A percentile compares a stretch with the other conserved stretches of the same genome.
Evolutionary conservation across 2,113 vertebrate species (phyloP).

Genomic region (Malaclemys terrapin): DNA sequence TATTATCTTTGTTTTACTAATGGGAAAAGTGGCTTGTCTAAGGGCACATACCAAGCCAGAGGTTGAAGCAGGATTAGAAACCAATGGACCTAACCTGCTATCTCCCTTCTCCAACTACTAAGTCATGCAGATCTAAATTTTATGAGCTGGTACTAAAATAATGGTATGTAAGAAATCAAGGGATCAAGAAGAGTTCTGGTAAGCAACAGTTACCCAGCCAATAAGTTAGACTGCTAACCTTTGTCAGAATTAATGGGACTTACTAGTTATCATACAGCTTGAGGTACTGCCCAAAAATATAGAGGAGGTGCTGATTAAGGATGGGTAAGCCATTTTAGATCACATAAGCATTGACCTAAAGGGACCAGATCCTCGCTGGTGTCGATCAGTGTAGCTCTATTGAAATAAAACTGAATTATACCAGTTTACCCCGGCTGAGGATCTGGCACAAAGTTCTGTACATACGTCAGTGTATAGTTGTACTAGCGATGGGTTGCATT

Average conservation of each 20-base stretch:
- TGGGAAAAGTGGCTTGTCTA: background rate
- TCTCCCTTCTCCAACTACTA: background rate
- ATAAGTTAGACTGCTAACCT: background rate
- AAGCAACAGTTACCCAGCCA: background rate
- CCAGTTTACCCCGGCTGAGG: background rate
- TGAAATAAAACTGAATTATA: background rate
- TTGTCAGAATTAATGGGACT: background rate
- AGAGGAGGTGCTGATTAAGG: background rate
- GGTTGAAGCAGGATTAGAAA: background rate
- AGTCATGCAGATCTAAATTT: background rate
- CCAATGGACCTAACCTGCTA: background rate
- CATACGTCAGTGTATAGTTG: background rate
- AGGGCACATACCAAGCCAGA: background rate
- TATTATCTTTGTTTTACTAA: background rate
- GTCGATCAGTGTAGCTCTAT: background rate
- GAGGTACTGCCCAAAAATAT: background rate
- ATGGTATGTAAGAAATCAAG: background rate
- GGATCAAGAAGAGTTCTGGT: background rate
- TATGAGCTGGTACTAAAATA: background rate
- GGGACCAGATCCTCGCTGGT: background rate
- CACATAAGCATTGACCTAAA: fast-evolving
- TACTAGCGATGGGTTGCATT: background rate
- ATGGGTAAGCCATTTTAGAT: background rate
- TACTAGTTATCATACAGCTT: background rate
- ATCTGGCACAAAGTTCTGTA: background rate